Conservation (phyloP, 2,113 vertebrate species). For the Benitochromis conjunctus region DNA sequence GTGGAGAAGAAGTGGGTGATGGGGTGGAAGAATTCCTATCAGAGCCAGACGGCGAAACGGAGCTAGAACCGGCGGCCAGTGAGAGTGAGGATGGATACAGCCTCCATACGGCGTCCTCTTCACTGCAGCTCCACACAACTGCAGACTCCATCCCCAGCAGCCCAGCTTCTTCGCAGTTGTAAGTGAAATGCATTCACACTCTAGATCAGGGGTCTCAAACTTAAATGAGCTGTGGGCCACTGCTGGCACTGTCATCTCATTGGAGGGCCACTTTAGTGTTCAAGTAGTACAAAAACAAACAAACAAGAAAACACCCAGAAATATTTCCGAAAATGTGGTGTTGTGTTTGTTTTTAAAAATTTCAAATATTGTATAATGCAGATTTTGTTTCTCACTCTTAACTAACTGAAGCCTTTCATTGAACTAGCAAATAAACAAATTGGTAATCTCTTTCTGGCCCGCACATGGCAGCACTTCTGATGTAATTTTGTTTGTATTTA, state of each 20-base stretch:
- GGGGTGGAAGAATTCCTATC: conserved; percentile 85
- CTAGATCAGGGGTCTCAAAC: background rate
- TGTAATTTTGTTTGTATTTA: background rate
- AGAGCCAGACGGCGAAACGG: conserved; percentile 80
- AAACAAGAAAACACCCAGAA: background rate
- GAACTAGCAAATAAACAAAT: background rate
- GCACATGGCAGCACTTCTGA: background rate
- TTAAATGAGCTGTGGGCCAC: background rate
- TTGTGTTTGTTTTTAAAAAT: background rate
- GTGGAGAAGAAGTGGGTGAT: conserved; percentile 74
- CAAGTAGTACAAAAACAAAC: background rate
- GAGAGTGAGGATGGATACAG: conserved; percentile 96
- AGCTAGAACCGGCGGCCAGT: conserved; percentile 87
- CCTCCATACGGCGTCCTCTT: conserved; percentile 84
- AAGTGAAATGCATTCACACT: conserved; percentile 57
- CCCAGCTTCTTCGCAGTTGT: conserved; percentile 97
- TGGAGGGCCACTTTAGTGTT: background rate
- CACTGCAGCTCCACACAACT: conserved; percentile 85
- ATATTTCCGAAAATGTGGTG: background rate
- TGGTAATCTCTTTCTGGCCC: background rate
- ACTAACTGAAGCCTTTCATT: background rate
- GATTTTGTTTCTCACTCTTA: too few relatives aligned
- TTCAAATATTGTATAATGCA: background rate
- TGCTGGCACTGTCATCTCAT: background rate
- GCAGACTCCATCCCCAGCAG: conserved; percentile 95